Evolutionary conservation across 2,888 invertebrate genomes (phyloP), one percentile per base, ranked within the genome.

Genomic region (Macropis europaea): DNA sequence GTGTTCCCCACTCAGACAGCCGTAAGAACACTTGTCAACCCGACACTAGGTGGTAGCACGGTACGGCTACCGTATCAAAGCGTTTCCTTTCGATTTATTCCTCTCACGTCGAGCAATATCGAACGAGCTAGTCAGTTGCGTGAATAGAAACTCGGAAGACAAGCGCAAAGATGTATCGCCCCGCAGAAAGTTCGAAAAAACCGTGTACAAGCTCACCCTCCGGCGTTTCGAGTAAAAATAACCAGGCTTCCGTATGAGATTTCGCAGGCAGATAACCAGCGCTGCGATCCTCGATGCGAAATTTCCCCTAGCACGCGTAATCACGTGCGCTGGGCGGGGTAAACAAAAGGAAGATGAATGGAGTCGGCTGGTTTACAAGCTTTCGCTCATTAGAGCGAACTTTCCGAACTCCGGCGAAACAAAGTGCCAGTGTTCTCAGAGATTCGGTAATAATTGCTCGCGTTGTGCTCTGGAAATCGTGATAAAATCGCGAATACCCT

Each of bases 81-180:
- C 19, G 32, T 22, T 62, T 57, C 38, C 38, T 52, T 62, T 50
- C 53, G 54, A 53, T 73, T 64, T 64, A 71, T 71, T 71, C 63
- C 40, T 22, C 50, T 43, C 59, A 48, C 40, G 63, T 54, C 47
- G 52, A 32, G 47, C 45, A 54, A 71, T 73, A 71, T 71, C 57
- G 60, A 63, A 22, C 70, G n/a, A 24, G 47, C 26, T n/a, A 64
- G 61, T 73, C 66, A 61, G 22, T 17, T 43, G 53, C 42, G 62
- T 53, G 62, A 74, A 72, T 71, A 72, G 72, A 50, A 72, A 59
- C 48, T 57, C 26, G 26, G 4, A 57, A 38, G 42, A 54, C 47
- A 59, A 61, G 63, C 36, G 13, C 22, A 47, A 24, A 34, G 40
- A 64, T 60, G 34, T 40, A 61, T 57, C 34, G 40, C n/a, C 28